Evolutionary conservation across 2,113 vertebrate species (phyloP).

Genomic region (Myocastor coypus): DNA sequence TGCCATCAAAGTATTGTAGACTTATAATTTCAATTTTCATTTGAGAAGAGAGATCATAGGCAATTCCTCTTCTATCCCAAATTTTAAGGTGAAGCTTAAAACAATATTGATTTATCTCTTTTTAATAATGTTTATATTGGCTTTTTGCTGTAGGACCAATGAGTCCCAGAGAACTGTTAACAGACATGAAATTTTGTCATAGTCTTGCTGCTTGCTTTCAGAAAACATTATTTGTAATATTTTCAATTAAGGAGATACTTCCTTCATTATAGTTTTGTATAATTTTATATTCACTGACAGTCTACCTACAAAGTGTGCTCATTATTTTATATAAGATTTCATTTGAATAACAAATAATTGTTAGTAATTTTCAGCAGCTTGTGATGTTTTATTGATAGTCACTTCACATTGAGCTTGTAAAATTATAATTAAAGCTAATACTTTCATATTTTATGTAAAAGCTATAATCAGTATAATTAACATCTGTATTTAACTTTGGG

Average conservation of each 20-base stretch:
- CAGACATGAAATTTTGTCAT: background rate
- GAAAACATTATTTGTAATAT: background rate
- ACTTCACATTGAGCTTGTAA: conserved; percentile 38
- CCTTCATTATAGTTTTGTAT: conserved; percentile 24
- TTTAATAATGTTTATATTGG: background rate
- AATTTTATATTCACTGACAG: conserved; percentile 32
- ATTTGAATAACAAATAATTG: conserved; percentile 3
- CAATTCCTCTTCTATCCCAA: background rate
- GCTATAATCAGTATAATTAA: conserved; percentile 18
- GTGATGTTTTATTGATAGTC: conserved; percentile 19
- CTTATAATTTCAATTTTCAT: conserved; percentile 17
- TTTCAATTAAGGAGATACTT: background rate
- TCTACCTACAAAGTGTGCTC: background rate
- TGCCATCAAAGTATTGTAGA: background rate
- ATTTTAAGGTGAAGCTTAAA: background rate
- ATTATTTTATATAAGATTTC: background rate
- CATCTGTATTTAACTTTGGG: conserved; percentile 6
- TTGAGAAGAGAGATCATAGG: background rate
- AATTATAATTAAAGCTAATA: conserved; percentile 2
- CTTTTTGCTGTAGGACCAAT: conserved; percentile 6
- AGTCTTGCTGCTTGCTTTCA: background rate
- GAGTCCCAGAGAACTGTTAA: background rate
- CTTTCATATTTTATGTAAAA: conserved; percentile 31
- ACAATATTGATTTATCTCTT: background rate
- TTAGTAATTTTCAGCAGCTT: background rate